These are phyloP conservation scores for Sympetrum striolatum DNA, from an alignment of 2,888 invertebrate genomes.

Conservation along the genomic window DNA sequence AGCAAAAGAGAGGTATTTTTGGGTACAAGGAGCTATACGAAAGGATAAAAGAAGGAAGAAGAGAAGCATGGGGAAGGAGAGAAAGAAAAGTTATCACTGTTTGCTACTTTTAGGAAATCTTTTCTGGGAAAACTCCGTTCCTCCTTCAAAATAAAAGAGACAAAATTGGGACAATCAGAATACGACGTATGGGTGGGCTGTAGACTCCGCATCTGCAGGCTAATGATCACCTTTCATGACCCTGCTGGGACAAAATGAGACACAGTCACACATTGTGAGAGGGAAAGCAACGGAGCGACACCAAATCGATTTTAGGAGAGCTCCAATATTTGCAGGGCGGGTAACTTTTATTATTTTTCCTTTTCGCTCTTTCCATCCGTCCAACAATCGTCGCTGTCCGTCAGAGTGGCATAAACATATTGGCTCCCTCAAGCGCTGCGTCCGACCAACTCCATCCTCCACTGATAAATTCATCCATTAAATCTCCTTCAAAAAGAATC, in stretches of 20 bases:
- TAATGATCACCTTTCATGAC: slow-evolving; percentile 40
- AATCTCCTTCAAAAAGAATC: neutral
- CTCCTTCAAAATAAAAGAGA: slow-evolving; percentile 3
- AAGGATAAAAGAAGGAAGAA: neutral
- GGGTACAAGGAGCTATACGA: too few species aligned
- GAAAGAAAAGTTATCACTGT: neutral
- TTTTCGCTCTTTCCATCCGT: neutral
- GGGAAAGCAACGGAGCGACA: slow-evolving; percentile 30
- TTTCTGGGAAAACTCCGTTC: slow-evolving; percentile 5
- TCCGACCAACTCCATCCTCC: neutral
- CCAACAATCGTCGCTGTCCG: slow-evolving; percentile 3
- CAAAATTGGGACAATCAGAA: slow-evolving; percentile 31
- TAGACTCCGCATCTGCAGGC: slow-evolving; percentile 34
- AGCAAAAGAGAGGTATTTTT: neutral
- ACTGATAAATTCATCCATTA: slow-evolving; percentile 9
- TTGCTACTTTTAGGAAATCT: slow-evolving; percentile 6
- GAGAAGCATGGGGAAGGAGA: neutral
- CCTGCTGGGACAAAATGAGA: slow-evolving; percentile 44
- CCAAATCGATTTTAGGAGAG: slow-evolving; percentile 30
- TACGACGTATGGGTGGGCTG: slow-evolving; percentile 17
- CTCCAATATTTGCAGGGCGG: slow-evolving; percentile 43
- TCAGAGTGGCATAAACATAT: neutral
- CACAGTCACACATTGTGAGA: slow-evolving; percentile 8
- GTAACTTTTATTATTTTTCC: slow-evolving; percentile 9
- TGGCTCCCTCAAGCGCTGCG: neutral